Conservation (phyloP, 2,113 vertebrate species). For the Pagrus major region DNA sequence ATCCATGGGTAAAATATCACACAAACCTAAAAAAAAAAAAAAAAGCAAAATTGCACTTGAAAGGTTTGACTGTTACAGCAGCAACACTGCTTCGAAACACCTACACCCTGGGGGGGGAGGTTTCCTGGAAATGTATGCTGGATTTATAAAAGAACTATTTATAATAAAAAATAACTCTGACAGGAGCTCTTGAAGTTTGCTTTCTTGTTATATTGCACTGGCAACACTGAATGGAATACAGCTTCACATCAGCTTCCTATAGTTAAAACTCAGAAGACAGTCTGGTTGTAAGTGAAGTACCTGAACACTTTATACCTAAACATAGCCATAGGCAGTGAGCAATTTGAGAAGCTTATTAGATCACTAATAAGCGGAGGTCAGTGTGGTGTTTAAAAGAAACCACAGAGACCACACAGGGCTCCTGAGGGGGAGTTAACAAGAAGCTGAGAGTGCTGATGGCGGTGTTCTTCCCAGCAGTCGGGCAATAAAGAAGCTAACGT, state of each 20-base stretch:
- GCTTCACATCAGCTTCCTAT: neutral
- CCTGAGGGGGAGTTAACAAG: too few relatives aligned
- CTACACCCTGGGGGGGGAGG: neutral
- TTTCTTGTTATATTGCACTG: neutral
- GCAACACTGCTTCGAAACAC: neutral
- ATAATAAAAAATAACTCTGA: neutral
- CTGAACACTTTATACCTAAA: neutral
- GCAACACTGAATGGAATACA: neutral
- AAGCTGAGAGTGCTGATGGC: too few relatives aligned
- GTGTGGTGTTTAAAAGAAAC: too few relatives aligned
- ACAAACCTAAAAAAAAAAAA: neutral
- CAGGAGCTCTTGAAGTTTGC: neutral
- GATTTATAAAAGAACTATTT: neutral
- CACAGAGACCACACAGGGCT: too few relatives aligned
- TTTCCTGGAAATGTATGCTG: neutral
- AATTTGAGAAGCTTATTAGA: too few relatives aligned
- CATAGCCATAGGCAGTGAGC: too few relatives aligned
- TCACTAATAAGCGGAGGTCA: too few relatives aligned
- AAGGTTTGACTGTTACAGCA: neutral
- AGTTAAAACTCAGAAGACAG: neutral
- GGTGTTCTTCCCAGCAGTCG: too few relatives aligned
- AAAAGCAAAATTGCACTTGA: neutral
- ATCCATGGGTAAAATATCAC: neutral
- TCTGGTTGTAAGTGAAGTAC: neutral
- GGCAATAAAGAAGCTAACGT: too few relatives aligned